These are phyloP conservation scores for Heliconius hermathena DNA, from an alignment of 1,140 invertebrate species.

Conservation along the genomic window DNA sequence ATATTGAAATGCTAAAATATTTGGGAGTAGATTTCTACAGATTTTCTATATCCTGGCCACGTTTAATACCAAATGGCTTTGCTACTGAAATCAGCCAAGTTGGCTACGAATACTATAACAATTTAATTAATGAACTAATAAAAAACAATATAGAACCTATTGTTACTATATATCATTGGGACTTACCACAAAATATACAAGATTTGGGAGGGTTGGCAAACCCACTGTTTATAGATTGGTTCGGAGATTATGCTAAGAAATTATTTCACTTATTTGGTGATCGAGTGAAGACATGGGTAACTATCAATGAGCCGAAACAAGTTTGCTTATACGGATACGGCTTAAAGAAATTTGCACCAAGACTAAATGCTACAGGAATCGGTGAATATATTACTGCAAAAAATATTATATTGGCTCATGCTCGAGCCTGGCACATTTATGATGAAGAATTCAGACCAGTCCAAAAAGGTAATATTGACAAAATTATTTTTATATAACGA, in stretches of 20 bases:
- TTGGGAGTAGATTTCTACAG: constrained; percentile 82
- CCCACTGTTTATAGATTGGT: constrained; percentile 71
- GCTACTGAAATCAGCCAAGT: constrained; percentile 77
- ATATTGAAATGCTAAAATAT: constrained; percentile 78
- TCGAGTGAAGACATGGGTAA: constrained; percentile 75
- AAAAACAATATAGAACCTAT: constrained; percentile 82
- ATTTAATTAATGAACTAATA: constrained; percentile 82
- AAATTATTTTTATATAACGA: no score
- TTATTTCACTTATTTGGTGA: constrained; percentile 75
- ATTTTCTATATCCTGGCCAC: constrained; percentile 85
- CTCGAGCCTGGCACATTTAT: constrained; percentile 84
- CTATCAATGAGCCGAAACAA: constrained; percentile 77
- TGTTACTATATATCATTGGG: constrained; percentile 74
- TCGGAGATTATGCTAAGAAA: constrained; percentile 73
- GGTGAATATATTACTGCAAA: constrained; percentile 78
- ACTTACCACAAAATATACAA: constrained; percentile 67
- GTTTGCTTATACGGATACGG: constrained; percentile 67
- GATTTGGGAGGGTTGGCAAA: constrained; percentile 71
- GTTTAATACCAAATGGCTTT: constrained; percentile 83
- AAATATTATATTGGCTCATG: constrained; percentile 83
- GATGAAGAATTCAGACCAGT: constrained; percentile 81
- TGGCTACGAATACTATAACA: constrained; percentile 83
- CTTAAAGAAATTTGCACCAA: constrained; percentile 61
- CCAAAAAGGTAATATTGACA: constrained; percentile 75
- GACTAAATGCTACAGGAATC: constrained; percentile 59